Evolutionary conservation across 2,113 vertebrate species (phyloP), one percentile per base, ranked within the genome.

Genomic region (Cricetomys ansorgei): DNA sequence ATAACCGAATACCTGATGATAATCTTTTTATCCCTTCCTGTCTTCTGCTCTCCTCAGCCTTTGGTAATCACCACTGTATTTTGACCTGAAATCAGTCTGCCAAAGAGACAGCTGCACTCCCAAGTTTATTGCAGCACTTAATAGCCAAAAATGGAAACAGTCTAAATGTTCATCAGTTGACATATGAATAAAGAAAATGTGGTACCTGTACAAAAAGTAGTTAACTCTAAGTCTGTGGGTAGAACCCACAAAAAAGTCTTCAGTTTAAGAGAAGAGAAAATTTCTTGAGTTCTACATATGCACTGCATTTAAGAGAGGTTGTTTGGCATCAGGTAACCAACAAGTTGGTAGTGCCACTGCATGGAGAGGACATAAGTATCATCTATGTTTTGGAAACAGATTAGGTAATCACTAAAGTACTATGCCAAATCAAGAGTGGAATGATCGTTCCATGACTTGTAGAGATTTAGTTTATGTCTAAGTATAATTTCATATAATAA

Each of bases 381-480:
- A 65, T 29, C 3, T 62, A 37, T 1, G 21, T 73, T 55, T 88
- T 97, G 76, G 25, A 80, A 65, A 67, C 93, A 72, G 27, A 87
- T 87, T 94, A 55, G 73, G 59, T 88, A 85, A 86, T 62, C 62
- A 37, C 31, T 92, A 50, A 64, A 73, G 67, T 53, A 50, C 29
- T 57, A 40, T 53, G 48, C 87, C 48, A 83, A 73, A 69, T 93
- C 59, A 89, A 31, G 88, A 89, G 43, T 93, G 34, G 83, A 48
- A 64, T 87, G 69, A 57, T 94, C 84, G 10, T 55, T 87, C 59
- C 57, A 4, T 76, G 83, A 79, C 57, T 88, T 85, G 5, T 89
- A 67, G 83, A 90, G 88, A 13, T 59, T 94, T 76, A 53, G 13
- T 67, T 94, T 89, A 53, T 92, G 73, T 88, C 84, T 86, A 67